Base-by-base conservation (phyloP, 2,888 invertebrate species). In the Tiliacea citrago region DNA sequence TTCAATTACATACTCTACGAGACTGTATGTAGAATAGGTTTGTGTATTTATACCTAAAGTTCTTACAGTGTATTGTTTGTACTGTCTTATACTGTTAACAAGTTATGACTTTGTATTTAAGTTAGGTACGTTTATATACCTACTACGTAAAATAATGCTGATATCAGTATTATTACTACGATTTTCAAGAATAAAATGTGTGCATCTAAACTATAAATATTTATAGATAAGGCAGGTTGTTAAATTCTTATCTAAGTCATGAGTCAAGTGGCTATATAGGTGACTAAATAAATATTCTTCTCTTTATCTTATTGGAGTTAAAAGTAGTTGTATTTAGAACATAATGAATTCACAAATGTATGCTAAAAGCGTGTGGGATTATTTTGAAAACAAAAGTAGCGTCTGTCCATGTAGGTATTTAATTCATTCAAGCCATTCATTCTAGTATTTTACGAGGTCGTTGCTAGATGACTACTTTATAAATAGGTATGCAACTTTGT, bases 361-460 rank as follows among this genome's bases (percentile, higher is more conserved):
- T 42, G 49, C 18, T 57, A 58, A 61, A 57, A 68, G 35, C 68
- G 62, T 63, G 68, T 60, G 72, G 49, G 47, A 65, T 68, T 70
- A 62, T 69, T 62, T 51, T 58, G 68, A 58, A 84, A 69, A 76
- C 62, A 81, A 83, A 75, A 80, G 61, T 63, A 39, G 21, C n/a
- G 60, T 80, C 62, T 68, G 65, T 49, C 29, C 49, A 63, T 57
- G 84, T 79, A 75, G 67, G 83, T 78, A 81, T 79, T 84, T 77
- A 86, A 83, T 88, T 88, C 79, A 88, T 83, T 86, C 73, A 79
- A 79, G 80, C 62, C 82, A 76, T 82, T 88, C 86, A 86, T 86
- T 85, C 77, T 76, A 67, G 71, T 67, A 67, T 79, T 88, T 87
- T 87, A 87, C 85, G 87, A 88, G 55, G 82, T 82, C 75, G 73